Evolutionary conservation across 2,888 invertebrate species (phyloP), one percentile per base, ranked within the genome.

Genomic region (Camptogramma bilineatum): DNA sequence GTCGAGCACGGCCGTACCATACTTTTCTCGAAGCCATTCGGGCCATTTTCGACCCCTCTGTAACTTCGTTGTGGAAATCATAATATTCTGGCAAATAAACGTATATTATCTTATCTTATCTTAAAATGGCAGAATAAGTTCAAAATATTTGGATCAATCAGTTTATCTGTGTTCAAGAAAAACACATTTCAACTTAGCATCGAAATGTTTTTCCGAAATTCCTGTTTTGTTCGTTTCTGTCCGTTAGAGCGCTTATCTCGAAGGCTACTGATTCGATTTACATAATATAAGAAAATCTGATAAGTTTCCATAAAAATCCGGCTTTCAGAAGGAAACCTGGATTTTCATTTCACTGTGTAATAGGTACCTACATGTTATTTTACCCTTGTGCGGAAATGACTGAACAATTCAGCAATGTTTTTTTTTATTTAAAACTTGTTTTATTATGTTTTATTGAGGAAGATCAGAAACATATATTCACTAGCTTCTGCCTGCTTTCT

Each of bases 231-330:
- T 17, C 52, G 34, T 34, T 34, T 51, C 51, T 52, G 52, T 34
- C 52, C 34, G 52, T 52, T 34, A 34, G 31, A 13, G 18, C 34
- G 16, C 52, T 52, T 52, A 52, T 52, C 52, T 19, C 18, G 18
- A 34, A 34, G 28, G 9, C 52, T 48, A 34, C 34, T 52, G 52
- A 34, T 52, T 34, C 31, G 31, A 52, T 52, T 52, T 52, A 52
- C 52, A 52, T 52, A 34, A 34, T 52, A 52, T 52, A 52, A 21
- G 19, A 48, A 48, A 48, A 48, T 21, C 48, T 19, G 48, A 48
- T 48, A 48, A 48, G 48, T 5, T 44, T 19, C 21, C 21, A 13
- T 10, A 21, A 21, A 48, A 48, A 48, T 48, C 13, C n/a, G 48
- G 2, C 13, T 48, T 39, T 39, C 34, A 1, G 19, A 48, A 19